phyloP scores from a whole-genome alignment of 2,113 vertebrate species.

The Puma concolor region DNA sequence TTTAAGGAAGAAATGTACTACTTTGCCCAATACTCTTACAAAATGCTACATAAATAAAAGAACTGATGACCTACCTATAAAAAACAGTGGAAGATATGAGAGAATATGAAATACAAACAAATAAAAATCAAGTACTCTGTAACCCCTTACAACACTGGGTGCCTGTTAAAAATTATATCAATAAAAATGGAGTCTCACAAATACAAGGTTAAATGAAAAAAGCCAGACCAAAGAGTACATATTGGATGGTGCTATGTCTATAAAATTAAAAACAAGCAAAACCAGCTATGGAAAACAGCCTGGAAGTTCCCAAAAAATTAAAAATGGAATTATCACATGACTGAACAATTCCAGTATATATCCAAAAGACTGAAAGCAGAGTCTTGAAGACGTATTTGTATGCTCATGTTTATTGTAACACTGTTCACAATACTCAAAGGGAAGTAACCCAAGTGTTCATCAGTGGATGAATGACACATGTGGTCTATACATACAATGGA shows the following conservation, averaged over 20 bases:
- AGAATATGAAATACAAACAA: not conserved
- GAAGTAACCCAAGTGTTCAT: not conserved
- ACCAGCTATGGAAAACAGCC: not conserved
- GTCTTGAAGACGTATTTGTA: not conserved
- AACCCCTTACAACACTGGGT: not conserved
- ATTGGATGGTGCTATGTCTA: not conserved
- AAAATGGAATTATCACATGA: not conserved
- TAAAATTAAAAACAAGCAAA: not conserved
- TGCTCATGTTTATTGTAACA: not conserved
- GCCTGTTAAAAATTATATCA: not conserved
- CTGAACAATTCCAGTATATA: not conserved
- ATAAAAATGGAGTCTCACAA: not conserved
- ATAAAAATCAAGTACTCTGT: not conserved
- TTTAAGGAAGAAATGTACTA: not conserved
- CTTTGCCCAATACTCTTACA: not conserved
- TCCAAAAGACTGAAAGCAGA: not conserved
- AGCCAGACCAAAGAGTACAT: not conserved
- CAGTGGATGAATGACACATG: not conserved
- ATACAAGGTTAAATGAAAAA: not conserved
- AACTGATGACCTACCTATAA: not conserved
- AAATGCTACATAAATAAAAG: not conserved
- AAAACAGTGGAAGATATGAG: not conserved
- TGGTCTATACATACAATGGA: rapidly evolving
- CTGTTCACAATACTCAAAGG: not conserved
- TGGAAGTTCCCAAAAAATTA: not conserved